These are phyloP conservation scores for Acrossocheilus wenchowensis DNA, from an alignment of 2,797 vertebrate genomes.

Conservation along the genomic window DNA sequence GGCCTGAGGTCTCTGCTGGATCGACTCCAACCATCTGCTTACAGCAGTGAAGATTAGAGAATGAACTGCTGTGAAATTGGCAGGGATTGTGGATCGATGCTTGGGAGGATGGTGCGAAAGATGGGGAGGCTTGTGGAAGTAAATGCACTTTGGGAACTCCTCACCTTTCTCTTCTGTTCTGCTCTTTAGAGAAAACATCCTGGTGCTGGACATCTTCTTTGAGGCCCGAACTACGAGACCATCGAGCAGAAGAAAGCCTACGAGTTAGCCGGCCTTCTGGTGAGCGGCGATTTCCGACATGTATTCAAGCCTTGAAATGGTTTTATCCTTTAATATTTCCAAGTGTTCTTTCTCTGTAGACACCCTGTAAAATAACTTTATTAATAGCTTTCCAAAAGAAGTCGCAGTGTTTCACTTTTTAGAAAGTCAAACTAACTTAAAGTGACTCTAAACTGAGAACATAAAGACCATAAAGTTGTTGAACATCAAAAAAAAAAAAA, in stretches of 20 bases:
- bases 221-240: conserved; percentile 97
- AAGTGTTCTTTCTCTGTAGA: neutral
- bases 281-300: conserved; percentile 74
- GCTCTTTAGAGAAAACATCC: conserved; percentile 90
- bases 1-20: conserved; percentile 58
- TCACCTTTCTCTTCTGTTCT: conserved; percentile 3
- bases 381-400: neutral
- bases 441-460: neutral
- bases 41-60: conserved; percentile 54
- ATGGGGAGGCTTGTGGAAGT: neutral
- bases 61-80: conserved; percentile 26
- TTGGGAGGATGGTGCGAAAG: neutral
- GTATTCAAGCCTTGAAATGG: conserved; percentile 40
- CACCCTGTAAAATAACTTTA: neutral
- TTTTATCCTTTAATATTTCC: neutral
- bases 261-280: conserved; percentile 95
- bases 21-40: conserved; percentile 55
- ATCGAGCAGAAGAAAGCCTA: conserved; percentile 99
- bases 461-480: neutral
- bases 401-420: neutral
- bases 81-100: conserved; percentile 7
- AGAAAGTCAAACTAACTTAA: neutral
- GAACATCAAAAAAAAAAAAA: neutral
- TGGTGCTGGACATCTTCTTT: conserved; percentile 98
- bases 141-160: neutral